Base-by-base conservation (phyloP, 2,113 vertebrate genomes). In the Callopanchax toddi region DNA sequence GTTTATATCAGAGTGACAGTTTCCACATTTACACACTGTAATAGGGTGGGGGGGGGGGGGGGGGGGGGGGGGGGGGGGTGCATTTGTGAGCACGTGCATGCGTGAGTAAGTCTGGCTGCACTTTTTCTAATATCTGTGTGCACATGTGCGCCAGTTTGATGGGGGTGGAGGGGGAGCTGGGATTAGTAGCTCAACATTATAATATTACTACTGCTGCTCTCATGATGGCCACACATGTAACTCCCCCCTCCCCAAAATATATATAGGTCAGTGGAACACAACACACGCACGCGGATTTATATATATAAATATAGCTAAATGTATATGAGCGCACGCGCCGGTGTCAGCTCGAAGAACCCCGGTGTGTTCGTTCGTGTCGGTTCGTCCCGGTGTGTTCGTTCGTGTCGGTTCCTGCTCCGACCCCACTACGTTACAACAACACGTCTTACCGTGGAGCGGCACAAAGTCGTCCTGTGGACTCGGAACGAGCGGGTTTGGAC, bases 231-330 rank as follows among this genome's bases (percentile, higher is more conserved):
- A 77, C 81, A 80, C 85, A 84, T 87, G 86, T 86, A 82, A 77
- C 3, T 9, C 23, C 23, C 37, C 21, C 36, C 36, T 21, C 36
- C 37, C 23, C 16, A 25, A 11, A 58, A 67, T 3, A 86, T 89
- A 91, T 92, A 93, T 91, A 87, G 92, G 92, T 93, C 92, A 93
- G 90, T 93, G 85, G 92, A 92, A 79, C 92, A 91, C 82, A 57
- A 42, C 32, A 61, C 61, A 64, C 55, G 56, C 50, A 67, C 15
- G 45, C 13, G 40, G 11, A 39, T 18, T 63, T 49, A 60, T 73
- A 60, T 46, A 65, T 55, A 55, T 78, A 78, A 54, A 60, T 73
- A 60, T 46, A 65, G 55, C 51, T 78, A 78, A 54, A 73, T 60
- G 56, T 76, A 59, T 13, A 52, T 13, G 71, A 52, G 62, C 80